Percentiles rank a stretch among this genome's conserved stretches.
These are phyloP conservation scores for Heliconius nattereri DNA, from an alignment of 1,140 invertebrate genomes.

Conservation along the genomic window DNA sequence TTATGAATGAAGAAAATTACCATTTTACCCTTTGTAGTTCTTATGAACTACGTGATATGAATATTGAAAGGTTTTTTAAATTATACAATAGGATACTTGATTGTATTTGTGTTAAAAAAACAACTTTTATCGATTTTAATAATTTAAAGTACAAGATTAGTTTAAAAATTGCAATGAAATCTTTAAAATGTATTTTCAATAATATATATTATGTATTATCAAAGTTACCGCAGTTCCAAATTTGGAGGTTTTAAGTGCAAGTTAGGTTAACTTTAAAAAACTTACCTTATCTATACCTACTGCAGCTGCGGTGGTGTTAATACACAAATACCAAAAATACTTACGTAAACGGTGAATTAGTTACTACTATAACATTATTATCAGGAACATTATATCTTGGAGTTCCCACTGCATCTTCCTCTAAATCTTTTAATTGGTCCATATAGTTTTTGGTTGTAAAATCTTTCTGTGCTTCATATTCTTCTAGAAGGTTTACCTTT, in stretches of 20 bases:
- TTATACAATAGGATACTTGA: too few relatives aligned
- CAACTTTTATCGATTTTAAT: too few relatives aligned
- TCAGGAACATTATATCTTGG: conserved; percentile 58
- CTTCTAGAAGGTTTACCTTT: conserved; percentile 47
- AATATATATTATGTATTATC: too few relatives aligned
- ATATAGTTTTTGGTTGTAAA: conserved; percentile 55
- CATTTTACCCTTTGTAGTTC: neutral
- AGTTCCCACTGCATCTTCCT: conserved; percentile 67
- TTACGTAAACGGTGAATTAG: conserved; percentile 56
- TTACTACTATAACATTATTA: conserved; percentile 67
- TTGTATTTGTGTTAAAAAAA: neutral
- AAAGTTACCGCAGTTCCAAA: too few relatives aligned
- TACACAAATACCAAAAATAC: conserved; percentile 26
- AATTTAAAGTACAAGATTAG: too few relatives aligned
- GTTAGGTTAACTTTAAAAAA: too few relatives aligned
- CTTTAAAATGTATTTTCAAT: too few relatives aligned
- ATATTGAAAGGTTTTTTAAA: neutral
- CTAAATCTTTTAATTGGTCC: conserved; percentile 61
- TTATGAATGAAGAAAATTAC: neutral
- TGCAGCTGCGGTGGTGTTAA: too few relatives aligned
- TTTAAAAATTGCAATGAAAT: too few relatives aligned
- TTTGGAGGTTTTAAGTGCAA: too few relatives aligned
- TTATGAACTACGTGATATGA: neutral
- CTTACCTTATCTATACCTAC: too few relatives aligned
- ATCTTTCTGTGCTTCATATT: conserved; percentile 38